Evolutionary conservation across 2,797 vertebrate species (phyloP), one percentile per base, ranked within the genome.

Genomic region (Sebastes vulpes): DNA sequence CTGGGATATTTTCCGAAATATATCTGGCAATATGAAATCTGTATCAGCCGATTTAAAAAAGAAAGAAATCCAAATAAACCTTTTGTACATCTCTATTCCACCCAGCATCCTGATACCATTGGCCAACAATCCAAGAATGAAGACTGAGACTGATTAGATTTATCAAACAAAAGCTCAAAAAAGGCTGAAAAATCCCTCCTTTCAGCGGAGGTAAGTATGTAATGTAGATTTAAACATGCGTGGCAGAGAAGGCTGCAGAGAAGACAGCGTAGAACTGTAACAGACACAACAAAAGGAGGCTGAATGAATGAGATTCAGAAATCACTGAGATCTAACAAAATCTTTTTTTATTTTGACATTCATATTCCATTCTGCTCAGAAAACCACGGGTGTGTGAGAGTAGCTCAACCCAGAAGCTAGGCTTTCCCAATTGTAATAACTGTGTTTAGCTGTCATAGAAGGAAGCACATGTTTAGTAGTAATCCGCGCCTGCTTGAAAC

Each of bases 401-500:
- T 11, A 46, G 50, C 26, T 90, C 42, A 76, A 59, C 53, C 65
- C 77, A 83, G 65, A 70, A 82, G 52, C 60, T 71, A 66, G 52
- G 70, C 60, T 75, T 79, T 68, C 53, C 67, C 54, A 74, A 58
- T 77, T 83, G 75, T 77, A 80, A 83, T 88, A 79, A 73, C 58
- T 82, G 78, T 82, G 12, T 90, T 82, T 74, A 77, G 75, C 77
- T 85, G 78, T 80, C 77, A 70, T 64, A 77, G 72, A 81, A 59
- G 71, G 61, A 74, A 80, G 67, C 38, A 75, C 53, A 75, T 56
- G 25, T 78, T 87, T 75, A 23, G 18, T 28, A 52, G 53, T 82
- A 91, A 90, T 86, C 81, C 70, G 73, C 64, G 69, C 16, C 67
- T 54, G 64, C 73, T 69, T 83, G 66, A 90, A 88, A 86, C 79